A percentile compares a stretch with the other conserved stretches of the same genome.
Evolutionary conservation across 2,888 invertebrate species (phyloP).

Genomic region (Lepetodrilus schrolli): DNA sequence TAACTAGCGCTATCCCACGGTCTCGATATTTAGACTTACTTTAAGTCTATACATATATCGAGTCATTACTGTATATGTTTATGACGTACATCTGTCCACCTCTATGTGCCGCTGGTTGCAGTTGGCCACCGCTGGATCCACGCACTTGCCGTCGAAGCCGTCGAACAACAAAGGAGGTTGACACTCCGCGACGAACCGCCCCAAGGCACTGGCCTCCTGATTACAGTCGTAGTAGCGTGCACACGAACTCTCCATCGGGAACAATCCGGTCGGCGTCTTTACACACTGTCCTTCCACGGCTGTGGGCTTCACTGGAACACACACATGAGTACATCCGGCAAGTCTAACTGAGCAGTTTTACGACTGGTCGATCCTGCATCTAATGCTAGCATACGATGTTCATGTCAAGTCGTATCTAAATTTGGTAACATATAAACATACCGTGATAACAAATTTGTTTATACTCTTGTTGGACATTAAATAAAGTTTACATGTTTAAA

Average conservation of each 20-base stretch:
- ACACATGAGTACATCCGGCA: too few relatives aligned
- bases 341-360: too few relatives aligned
- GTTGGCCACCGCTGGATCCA: not conserved
- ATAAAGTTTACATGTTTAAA: not conserved
- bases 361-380: too few relatives aligned
- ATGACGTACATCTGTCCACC: too few relatives aligned
- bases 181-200: constrained; percentile 47
- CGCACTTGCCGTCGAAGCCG: constrained; percentile 41
- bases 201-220: constrained; percentile 35
- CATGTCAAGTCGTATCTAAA: too few relatives aligned
- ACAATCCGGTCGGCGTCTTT: not conserved
- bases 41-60: too few relatives aligned
- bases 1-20: too few relatives aligned
- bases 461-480: not conserved
- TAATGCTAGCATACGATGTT: too few relatives aligned
- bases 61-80: too few relatives aligned
- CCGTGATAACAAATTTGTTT: not conserved
- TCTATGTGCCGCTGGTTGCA: not conserved
- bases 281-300: not conserved
- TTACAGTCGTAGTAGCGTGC: constrained; percentile 55
- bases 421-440: too few relatives aligned
- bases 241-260: not conserved
- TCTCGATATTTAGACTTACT: too few relatives aligned
- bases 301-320: not conserved
- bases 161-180: constrained; percentile 57